Percentiles rank a stretch among this genome's conserved stretches.
These are phyloP conservation scores for Luperina nickerlii DNA, from an alignment of 2,888 invertebrate genomes.

Conservation along the genomic window DNA sequence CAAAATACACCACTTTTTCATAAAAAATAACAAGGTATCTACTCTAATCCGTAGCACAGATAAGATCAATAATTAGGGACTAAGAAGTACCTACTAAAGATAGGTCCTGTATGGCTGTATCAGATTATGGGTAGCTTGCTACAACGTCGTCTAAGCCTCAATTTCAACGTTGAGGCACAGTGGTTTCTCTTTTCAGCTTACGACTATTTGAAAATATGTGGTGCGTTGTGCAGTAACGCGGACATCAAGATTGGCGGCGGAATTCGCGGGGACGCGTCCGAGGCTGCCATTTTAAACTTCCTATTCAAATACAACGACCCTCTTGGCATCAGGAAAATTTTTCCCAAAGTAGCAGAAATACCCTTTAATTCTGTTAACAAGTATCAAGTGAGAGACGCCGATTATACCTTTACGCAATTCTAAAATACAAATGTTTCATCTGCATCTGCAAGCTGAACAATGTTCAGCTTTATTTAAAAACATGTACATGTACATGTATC, in stretches of 20 bases:
- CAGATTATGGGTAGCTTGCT: background rate
- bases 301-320: conserved; percentile 92
- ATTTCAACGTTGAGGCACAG: background rate
- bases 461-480: too few species aligned
- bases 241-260: conserved; percentile 95
- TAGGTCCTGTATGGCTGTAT: background rate
- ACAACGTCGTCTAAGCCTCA: background rate
- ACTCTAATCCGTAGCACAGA: background rate
- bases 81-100: background rate
- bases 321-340: conserved; percentile 93
- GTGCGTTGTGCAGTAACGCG: conserved; percentile 98
- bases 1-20: background rate
- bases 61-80: background rate
- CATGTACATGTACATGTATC: background rate
- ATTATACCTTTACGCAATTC: background rate
- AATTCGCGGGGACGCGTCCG: conserved; percentile 97
- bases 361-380: conserved; percentile 98
- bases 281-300: conserved; percentile 96
- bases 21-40: background rate
- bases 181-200: conserved; percentile 88
- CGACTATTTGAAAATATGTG: conserved; percentile 95
- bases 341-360: conserved; percentile 96
- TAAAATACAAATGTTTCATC: background rate
- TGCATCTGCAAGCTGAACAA: background rate
- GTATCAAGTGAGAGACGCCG: conserved; percentile 91